Percentiles rank a stretch among this genome's conserved stretches.
phyloP scores from a whole-genome alignment of 2,888 invertebrate genomes.

The Acrobasis repandana region DNA sequence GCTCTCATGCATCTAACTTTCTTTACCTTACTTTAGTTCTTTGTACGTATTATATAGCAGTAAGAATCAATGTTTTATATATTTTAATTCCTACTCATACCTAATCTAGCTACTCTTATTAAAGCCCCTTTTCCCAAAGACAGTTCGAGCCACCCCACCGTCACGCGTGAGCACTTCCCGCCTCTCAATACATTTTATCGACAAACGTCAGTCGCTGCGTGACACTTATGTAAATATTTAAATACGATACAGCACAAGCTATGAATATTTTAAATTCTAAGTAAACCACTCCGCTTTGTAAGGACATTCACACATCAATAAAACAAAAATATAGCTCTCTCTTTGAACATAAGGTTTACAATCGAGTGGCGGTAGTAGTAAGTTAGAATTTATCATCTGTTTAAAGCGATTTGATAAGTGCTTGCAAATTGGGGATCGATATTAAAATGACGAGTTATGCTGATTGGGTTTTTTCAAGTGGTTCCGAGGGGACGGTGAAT shows the following conservation, averaged over 20 bases:
- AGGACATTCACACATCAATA: conserved; percentile 61
- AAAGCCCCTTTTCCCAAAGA: background rate
- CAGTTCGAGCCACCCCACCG: conserved; percentile 15
- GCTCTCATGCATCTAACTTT: no score
- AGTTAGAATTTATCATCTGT: conserved; percentile 66
- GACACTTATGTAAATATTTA: conserved; percentile 84
- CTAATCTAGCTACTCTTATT: background rate
- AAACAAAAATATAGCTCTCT: conserved; percentile 58
- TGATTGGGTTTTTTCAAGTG: conserved; percentile 82
- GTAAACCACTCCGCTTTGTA: conserved; percentile 77
- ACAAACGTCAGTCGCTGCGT: conserved; percentile 79
- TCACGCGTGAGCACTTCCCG: conserved; percentile 58
- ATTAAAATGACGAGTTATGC: conserved; percentile 80
- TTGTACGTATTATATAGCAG: no score
- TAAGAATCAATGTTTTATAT: no score
- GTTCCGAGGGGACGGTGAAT: conserved; percentile 71
- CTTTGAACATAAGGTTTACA: conserved; percentile 55
- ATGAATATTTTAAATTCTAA: conserved; percentile 84
- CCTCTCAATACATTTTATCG: conserved; percentile 79
- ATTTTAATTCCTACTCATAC: background rate
- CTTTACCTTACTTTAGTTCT: no score
- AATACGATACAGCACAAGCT: conserved; percentile 84
- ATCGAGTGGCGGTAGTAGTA: conserved; percentile 38
- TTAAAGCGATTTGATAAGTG: conserved; percentile 79
- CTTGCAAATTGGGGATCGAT: conserved; percentile 79